Evolutionary conservation across 2,113 vertebrate genomes (phyloP), one percentile per base, ranked within the genome.

Genomic region (Anser brachyrhynchus): DNA sequence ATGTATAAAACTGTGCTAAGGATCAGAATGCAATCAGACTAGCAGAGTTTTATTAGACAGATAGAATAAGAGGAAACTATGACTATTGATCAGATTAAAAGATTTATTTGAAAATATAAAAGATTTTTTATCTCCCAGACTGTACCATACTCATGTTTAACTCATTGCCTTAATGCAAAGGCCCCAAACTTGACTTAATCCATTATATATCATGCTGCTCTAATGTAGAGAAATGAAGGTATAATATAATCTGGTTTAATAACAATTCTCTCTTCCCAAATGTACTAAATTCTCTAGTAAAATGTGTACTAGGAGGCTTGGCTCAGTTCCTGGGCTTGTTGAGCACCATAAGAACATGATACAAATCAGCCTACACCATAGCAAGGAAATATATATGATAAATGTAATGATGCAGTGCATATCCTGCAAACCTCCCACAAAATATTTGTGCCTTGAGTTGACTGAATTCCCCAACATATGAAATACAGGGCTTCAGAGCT

Each of bases 161-260:
- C 43, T 67, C 64, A 28, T 26, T 65, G 20, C 21, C 11, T 65
- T 75, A 57, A 67, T 0, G 0, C 10, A 78, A 89, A 84, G 43
- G 37, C 39, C 33, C 19, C 70, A 87, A 72, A 62, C 1, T 20
- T 92, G 17, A 35, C 23, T 90, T 85, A 67, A 46, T 70, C 81
- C 0, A 18, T 71, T 84, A 19, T 88, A 8, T 75, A 65, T 66
- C 28, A 70, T 46, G 8, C 11, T 89, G 18, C 5, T 76, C 39
- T 62, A 33, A 78, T 65, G 39, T 22, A 78, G 57, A 75, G 88
- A 89, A 93, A 78, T 7, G 23, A 79, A 86, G 59, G 22, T 26
- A 83, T 85, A 95, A 44, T 10, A 19, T 82, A 64, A 85, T 77
- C 85, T 90, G 70, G 55, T 88, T 91, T 92, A 90, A 85, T 79